Conservation (phyloP, 2,797 vertebrate species). For the Acrocephalus scirpaceus region DNA sequence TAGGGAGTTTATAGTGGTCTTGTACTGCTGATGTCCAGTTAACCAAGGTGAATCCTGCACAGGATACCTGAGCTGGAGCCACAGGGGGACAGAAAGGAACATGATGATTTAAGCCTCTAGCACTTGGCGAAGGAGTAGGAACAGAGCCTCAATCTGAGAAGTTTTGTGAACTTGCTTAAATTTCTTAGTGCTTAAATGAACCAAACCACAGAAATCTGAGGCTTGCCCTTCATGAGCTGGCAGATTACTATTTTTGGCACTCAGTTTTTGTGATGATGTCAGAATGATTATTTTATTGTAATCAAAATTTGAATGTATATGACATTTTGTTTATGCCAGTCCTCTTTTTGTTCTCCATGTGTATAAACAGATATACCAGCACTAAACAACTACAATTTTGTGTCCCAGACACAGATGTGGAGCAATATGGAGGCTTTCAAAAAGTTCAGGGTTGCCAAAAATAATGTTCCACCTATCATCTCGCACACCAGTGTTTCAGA, state of each 20-base stretch:
- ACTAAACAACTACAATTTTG: constrained; percentile 67
- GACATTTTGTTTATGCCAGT: constrained; percentile 75
- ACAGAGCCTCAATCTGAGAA: background rate
- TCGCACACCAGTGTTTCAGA: background rate
- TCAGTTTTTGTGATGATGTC: constrained; percentile 54
- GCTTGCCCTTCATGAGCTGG: constrained; percentile 49
- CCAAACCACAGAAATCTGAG: constrained; percentile 40
- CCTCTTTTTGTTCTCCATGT: constrained; percentile 71
- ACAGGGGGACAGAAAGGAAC: background rate
- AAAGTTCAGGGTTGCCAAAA: constrained; percentile 51
- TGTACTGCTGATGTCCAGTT: background rate
- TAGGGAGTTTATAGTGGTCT: background rate
- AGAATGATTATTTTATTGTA: constrained; percentile 69
- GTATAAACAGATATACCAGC: constrained; percentile 72
- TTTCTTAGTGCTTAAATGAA: constrained; percentile 24
- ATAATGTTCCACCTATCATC: constrained; percentile 48
- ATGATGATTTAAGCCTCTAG: background rate
- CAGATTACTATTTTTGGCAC: constrained; percentile 47
- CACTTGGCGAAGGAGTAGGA: background rate
- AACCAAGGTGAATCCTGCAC: background rate
- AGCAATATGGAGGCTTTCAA: constrained; percentile 29
- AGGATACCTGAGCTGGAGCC: background rate
- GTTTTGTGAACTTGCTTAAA: background rate
- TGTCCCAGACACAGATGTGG: constrained; percentile 69
- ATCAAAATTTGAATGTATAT: constrained; percentile 72